Base-by-base conservation (phyloP, 2,797 vertebrate genomes). In the Lophius americanus region DNA sequence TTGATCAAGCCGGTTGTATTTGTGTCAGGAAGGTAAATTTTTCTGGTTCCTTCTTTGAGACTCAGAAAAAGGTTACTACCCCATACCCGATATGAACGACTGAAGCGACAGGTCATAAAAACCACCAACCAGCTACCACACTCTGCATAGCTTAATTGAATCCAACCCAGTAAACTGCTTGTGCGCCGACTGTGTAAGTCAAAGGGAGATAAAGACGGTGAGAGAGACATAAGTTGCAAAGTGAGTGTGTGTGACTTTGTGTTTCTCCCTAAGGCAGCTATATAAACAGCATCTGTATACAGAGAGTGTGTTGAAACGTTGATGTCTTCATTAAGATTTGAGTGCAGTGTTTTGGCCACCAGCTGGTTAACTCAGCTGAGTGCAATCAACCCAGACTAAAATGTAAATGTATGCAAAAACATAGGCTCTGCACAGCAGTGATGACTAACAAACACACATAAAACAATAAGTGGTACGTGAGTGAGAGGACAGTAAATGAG, bases 121-220 rank as follows among this genome's bases (percentile, higher is more conserved):
- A 50, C 46, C 70, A 81, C 49, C 64, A 75, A 54, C 57, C 49
- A 64, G 64, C 62, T 83, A 60, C 64, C 60, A 71, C 62, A 78
- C 69, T 56, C 60, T 67, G 38, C 68, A 68, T 37, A 50, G 73
- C 69, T 67, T 82, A 85, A 88, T 85, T 83, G 51, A 83, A 83
- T 87, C 72, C 72, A 58, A 64, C 63, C 43, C 60, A 71, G 56
- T 56, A 51, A 54, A 53, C 59, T 36, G 64, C 64, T 82, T 85
- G 76, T 68, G 68, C 59, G 60, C 52, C 13, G 51, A 57, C 48
- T 72, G 64, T 77, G 64, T 66, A 65, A 82, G 59, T 71, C 14
- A 9, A 50, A 59, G 23, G 63, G 59, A 71, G 55, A 75, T 71
- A 9, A 4, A 66, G 75, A 61, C 23, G 8, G 35, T 9, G 10